Evolutionary conservation across 30 jellyfish, hydroid and myxozoan genomes (phyloP), one percentile per base, ranked within the genome.

Genomic region (Chironex yamaguchii): DNA sequence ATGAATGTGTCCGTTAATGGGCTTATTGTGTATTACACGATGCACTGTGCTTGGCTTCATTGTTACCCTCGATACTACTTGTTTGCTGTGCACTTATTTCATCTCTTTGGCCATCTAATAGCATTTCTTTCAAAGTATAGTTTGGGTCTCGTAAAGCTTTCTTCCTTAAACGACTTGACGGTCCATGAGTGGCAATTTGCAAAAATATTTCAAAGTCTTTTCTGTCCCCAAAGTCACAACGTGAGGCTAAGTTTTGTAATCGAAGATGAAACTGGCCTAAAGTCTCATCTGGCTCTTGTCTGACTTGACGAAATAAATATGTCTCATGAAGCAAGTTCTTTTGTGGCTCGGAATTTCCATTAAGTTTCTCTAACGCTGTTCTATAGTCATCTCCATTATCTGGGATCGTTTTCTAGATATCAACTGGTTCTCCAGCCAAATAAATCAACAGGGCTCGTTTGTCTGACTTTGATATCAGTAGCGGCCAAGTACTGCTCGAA

Each of bases 71-170:
- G 2, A 49, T 49, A 29, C 51, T 50, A 66, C 79, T 36, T 36
- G 76, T 73, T 34, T 73, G 76, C 76, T 73, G 86, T 34, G 86
- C 49, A 73, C 86, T 76, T 23, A 65, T 52, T 32, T 76, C 89
- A 52, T 76, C 89, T 52, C 89, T 50, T 52, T 76, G 89, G 80
- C 89, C 80, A 50, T 76, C 79, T 52, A 76, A 52, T 52, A 76
- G 62, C 80, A 36, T 73, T n/a, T 49, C 51, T 73, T 69, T 11
- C 54, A 69, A 33, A 29, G 79, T 73, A 30, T 48, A 73, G 20
- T 12, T 36, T 34, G 86, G 86, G 77, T 73, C 86, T 73, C 77
- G 22, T 35, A 49, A 48, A 31, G 86, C 79, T 73, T 73, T 73
- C 86, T 73, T 73, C 31, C 80, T 73, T 49, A 73, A 73, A 73